Evolutionary conservation across 2,797 vertebrate genomes (phyloP).

Genomic region (Heterohyrax brucei): DNA sequence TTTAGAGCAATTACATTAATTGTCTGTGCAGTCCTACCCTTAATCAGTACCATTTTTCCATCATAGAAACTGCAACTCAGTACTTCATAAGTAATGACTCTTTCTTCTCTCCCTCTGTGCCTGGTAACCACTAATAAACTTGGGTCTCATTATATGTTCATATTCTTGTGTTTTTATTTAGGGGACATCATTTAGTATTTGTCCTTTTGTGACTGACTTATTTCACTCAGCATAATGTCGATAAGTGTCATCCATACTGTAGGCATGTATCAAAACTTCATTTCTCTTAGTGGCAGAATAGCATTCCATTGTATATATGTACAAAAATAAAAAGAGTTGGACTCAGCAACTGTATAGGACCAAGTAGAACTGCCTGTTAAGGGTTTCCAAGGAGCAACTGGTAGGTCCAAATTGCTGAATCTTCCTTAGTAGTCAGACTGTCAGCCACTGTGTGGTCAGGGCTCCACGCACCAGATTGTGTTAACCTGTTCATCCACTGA

Average conservation of each 20-base stretch:
- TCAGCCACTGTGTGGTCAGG: too few relatives aligned
- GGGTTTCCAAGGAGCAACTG: too few relatives aligned
- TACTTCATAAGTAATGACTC: neutral
- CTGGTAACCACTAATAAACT: neutral
- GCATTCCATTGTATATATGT: neutral
- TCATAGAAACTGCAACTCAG: neutral
- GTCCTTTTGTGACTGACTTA: neutral
- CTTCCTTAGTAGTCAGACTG: too few relatives aligned
- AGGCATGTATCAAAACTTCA: neutral
- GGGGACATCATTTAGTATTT: neutral
- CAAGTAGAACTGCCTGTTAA: too few relatives aligned
- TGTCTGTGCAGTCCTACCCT: neutral
- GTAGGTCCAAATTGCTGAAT: too few relatives aligned
- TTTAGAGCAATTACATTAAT: neutral
- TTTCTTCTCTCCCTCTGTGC: neutral
- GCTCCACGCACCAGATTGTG: neutral
- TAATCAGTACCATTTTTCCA: neutral
- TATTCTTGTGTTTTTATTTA: neutral
- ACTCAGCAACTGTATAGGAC: too few relatives aligned
- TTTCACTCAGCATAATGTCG: neutral
- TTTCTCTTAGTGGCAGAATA: neutral
- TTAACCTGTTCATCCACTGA: neutral
- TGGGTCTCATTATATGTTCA: neutral
- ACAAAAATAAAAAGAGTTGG: too few relatives aligned
- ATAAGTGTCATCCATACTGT: neutral